Base-by-base conservation (phyloP, 2,888 invertebrate species). In the Eupithecia pulchellata region DNA sequence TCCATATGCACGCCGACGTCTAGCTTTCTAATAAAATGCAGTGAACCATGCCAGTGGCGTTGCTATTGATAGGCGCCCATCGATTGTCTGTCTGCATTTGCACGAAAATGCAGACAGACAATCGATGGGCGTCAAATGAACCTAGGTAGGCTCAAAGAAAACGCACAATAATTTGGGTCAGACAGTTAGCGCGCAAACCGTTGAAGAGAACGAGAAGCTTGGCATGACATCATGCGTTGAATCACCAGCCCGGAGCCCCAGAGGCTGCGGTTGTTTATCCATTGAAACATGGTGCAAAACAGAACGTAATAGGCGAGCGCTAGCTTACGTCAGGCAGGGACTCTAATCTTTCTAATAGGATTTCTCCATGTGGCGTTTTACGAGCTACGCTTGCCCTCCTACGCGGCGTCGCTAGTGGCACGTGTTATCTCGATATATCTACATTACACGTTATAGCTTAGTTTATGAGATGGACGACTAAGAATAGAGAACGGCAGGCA, bases 1-100 rank as follows among this genome's bases (percentile, higher is more conserved):
- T 88, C 87, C 89, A 86, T 86, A 85, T 85, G 85, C 85, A 86
- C 85, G 84, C 86, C 61, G 61, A 71, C 64, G 68, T 83, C 82
- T 82, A 86, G 88, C 92, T 93, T 93, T 93, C 93, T 93, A 92
- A 91, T 91, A 84, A 87, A 83, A 88, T 88, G 86, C 85, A 82
- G 84, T 83, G 77, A 78, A 72, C 68, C 63, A 72, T 79, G 78
- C 78, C 68, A 65, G 47, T 42, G 70, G 66, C 72, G 57, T 61
- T 55, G 64, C 73, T 32, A 66, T 64, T 36, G 64, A 63, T 36
- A 39, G 52, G 67, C 69, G n/a, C n/a, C n/a, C n/a, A n/a, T n/a
- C n/a, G n/a, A n/a, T n/a, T n/a, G n/a, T n/a, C n/a, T n/a, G n/a
- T n/a, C n/a, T n/a, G n/a, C n/a, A n/a, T n/a, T 71, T 74, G 70